Percentiles rank a stretch among this genome's conserved stretches.
These are phyloP conservation scores for Macrotis lagotis DNA, from an alignment of 2,113 vertebrate species.

Conservation along the genomic window DNA sequence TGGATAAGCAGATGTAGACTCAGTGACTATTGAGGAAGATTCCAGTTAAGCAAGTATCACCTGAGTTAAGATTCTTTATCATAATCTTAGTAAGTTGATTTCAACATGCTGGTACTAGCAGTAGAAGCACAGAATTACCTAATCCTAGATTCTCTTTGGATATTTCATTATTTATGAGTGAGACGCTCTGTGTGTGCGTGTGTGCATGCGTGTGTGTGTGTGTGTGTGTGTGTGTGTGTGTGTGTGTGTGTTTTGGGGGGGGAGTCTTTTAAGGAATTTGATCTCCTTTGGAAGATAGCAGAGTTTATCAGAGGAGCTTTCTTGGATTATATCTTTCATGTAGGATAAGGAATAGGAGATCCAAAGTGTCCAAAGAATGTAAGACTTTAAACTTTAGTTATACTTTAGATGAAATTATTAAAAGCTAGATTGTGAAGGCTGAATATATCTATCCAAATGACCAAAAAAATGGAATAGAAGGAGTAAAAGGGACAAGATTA, in stretches of 20 bases:
- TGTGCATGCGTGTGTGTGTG: too few species aligned
- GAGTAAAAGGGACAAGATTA: not conserved
- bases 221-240: too few species aligned
- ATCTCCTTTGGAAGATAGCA: slow-evolving; percentile 64
- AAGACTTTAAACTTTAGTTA: slow-evolving; percentile 11
- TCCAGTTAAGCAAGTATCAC: slow-evolving; percentile 65
- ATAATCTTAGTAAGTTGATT: slow-evolving; percentile 56
- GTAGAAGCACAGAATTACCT: slow-evolving; percentile 56
- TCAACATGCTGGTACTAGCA: slow-evolving; percentile 62
- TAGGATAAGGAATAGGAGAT: slow-evolving; percentile 66
- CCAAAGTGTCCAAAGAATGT: slow-evolving; percentile 34
- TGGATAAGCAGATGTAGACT: slow-evolving; percentile 17
- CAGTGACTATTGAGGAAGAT: slow-evolving; percentile 25
- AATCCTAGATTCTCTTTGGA: slow-evolving; percentile 46
- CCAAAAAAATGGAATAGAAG: not conserved
- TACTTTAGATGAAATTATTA: not conserved
- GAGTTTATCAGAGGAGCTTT: slow-evolving; percentile 66
- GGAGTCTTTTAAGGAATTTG: slow-evolving; percentile 62
- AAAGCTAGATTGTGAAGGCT: not conserved
- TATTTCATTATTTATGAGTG: slow-evolving; percentile 48
- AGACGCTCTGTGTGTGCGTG: slow-evolving; percentile 35
- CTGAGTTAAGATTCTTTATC: slow-evolving; percentile 73
- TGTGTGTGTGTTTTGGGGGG: too few species aligned
- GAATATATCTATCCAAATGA: slow-evolving; percentile 4
- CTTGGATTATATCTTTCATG: slow-evolving; percentile 67